Percentiles rank a stretch among this genome's conserved stretches.
These are phyloP conservation scores for Lamproptera curius DNA, from an alignment of 2,888 invertebrate species.

Conservation along the genomic window DNA sequence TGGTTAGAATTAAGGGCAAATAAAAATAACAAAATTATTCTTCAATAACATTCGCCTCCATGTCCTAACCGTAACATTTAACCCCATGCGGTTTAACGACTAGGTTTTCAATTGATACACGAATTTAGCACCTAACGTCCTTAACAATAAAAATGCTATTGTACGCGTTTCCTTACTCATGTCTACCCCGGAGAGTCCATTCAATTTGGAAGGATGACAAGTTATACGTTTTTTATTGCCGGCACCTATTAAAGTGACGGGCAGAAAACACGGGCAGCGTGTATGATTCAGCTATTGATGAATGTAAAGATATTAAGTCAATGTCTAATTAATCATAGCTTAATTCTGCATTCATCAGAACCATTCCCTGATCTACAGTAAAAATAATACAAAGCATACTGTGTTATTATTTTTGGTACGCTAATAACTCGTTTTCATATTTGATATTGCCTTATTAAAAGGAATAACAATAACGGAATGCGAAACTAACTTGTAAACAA, in stretches of 20 bases:
- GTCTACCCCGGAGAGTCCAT: slow-evolving; percentile 46
- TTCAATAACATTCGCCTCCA: slow-evolving; percentile 31
- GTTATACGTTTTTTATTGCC: slow-evolving; percentile 73
- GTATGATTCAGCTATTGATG: not conserved
- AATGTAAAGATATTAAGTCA: not conserved
- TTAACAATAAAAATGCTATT: slow-evolving; percentile 31
- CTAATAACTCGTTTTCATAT: no score
- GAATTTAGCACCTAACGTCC: slow-evolving; percentile 34
- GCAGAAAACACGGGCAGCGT: slow-evolving; percentile 44
- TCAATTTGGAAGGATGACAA: slow-evolving; percentile 62
- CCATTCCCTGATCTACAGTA: no score
- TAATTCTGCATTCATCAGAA: no score
- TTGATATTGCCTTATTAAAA: no score
- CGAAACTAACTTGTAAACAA: not conserved
- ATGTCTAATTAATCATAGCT: not conserved
- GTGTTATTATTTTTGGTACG: no score
- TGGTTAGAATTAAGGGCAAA: no score
- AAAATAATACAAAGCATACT: no score
- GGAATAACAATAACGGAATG: not conserved
- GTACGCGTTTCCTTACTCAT: slow-evolving; percentile 24
- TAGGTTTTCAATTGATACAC: slow-evolving; percentile 24
- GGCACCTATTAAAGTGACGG: slow-evolving; percentile 59
- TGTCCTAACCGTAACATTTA: slow-evolving; percentile 31
- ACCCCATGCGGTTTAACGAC: slow-evolving; percentile 52
- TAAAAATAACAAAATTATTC: slow-evolving; percentile 22